Evolutionary conservation across 2,113 vertebrate species (phyloP), one percentile per base, ranked within the genome.

Genomic region (Andinoacara biseriatus): DNA sequence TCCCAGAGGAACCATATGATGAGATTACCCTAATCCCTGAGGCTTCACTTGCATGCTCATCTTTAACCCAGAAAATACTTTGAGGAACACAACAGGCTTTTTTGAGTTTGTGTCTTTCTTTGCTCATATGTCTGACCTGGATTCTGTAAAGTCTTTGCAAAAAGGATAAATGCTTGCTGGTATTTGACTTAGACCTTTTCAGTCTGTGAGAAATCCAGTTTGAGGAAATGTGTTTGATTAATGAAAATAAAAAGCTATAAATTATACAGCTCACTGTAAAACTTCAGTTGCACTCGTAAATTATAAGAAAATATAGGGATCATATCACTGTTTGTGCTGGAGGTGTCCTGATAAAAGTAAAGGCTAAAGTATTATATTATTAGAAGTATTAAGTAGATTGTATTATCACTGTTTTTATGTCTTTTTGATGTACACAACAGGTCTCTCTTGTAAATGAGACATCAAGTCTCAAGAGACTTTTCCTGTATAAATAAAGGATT

Each of bases 1-100:
- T 62, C 79, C 33, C 65, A 78, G 58, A 77, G 40, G 43, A 74
- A 59, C 75, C 54, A 17, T 54, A 83, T 54, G 76, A 89, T 72
- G 43, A 87, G 83, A 90, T 93, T 89, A 89, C 15, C 8, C 17
- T 85, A 92, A 92, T 86, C 65, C 85, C 58, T 22, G 57, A 3
- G 49, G 26, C 58, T 86, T 63, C 4, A 63, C 0, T 78, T 78
- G 14, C 83, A 69, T 1, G 1, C 75, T 87, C 81, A 75, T 89
- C 38, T 65, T 78, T 33, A 56, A 86, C 78, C 80, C 17, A 80
- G 20, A 79, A 74, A 82, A 80, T 40, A 46, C 54, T 74, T 43
- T 74, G 35, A 80, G 80, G 84, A 78, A 72, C 6, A 31, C 7
- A 49, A 35, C 29, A 8, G 5, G 58, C 83, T 56, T 62, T 62